Evolutionary conservation across 2,113 vertebrate species (phyloP).

Genomic region (Dunckerocampus dactyliophorus): DNA sequence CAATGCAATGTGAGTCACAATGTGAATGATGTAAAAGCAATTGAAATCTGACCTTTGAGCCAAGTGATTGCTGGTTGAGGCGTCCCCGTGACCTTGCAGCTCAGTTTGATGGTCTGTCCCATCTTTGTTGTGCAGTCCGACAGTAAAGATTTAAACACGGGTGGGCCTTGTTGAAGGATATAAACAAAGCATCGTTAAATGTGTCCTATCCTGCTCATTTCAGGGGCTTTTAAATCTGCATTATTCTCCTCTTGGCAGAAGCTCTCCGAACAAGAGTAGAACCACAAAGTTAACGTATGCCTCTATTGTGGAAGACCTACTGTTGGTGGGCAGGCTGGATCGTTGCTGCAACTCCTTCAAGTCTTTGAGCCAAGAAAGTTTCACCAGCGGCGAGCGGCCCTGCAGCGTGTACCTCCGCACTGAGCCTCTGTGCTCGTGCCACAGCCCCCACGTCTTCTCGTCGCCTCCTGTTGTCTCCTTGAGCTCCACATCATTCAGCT

Average conservation of each 20-base stretch:
- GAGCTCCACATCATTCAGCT: constrained; percentile 90
- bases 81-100: constrained; percentile 83
- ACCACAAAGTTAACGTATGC: too few species aligned
- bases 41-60: constrained; percentile 84
- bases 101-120: constrained; percentile 88
- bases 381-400: constrained; percentile 80
- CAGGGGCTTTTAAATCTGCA: too few species aligned
- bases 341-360: constrained; percentile 85
- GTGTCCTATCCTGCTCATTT: too few species aligned
- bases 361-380: constrained; percentile 93
- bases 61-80: constrained; percentile 84
- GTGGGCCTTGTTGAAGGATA: constrained; percentile 72
- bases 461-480: constrained; percentile 87
- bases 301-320: constrained; percentile 66
- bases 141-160: constrained; percentile 81
- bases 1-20: not conserved
- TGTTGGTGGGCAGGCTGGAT: constrained; percentile 76
- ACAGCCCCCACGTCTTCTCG: constrained; percentile 87
- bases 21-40: not conserved
- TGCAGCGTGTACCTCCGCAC: constrained; percentile 89
- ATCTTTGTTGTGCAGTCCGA: constrained; percentile 82
- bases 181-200: not conserved
- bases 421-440: constrained; percentile 90
- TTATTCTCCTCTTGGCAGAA: too few species aligned
- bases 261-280: too few species aligned